Base-by-base conservation (phyloP, 2,113 vertebrate species). In the Passer montanus region DNA sequence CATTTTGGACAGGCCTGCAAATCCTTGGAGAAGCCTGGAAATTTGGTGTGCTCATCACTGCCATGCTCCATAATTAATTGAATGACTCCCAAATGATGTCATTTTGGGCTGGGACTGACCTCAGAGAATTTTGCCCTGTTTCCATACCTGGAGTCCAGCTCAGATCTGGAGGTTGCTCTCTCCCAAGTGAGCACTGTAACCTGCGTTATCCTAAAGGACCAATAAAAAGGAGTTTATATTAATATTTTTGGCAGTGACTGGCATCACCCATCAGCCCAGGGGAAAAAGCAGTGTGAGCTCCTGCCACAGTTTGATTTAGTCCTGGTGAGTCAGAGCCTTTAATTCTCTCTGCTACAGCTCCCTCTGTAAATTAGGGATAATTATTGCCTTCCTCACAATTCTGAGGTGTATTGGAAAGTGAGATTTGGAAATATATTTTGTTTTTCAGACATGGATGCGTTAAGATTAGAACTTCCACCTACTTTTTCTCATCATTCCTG, bases 141-240 rank as follows among this genome's bases (percentile, higher is more conserved):
- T n/a, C 41, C 15, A 1, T 20, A 8, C 0, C 0, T 46, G 31
- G 5, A 28, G 35, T 41, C 60, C 70, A 62, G 7, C 66, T 74
- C 19, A 16, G 21, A 10, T 47, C 19, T 53, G 44, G 75, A 75
- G 37, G 33, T 21, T 80, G 28, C 5, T 63, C 9, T 63, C 44
- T 50, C 31, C 22, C 19, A 46, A 4, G 21, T 27, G 27, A 62
- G 28, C 15, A 20, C 47, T 62, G 10, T 23, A 62, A 44, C 7
- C 15, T 41, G 43, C 76, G 15, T 50, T 64, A 3, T 8, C 41
- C 78, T 60, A 33, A 80, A 90, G 10, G 44, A 56, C 20, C 46
- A 52, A n/a, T 13, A 64, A 60, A 90, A 72, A 21, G 26, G 20
- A 14, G 10, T 74, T 85, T 82, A 6, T 47, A 2, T 56, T 23